Evolutionary conservation across 2,113 vertebrate genomes (phyloP), one percentile per base, ranked within the genome.

Genomic region (Myiopsitta monachus): DNA sequence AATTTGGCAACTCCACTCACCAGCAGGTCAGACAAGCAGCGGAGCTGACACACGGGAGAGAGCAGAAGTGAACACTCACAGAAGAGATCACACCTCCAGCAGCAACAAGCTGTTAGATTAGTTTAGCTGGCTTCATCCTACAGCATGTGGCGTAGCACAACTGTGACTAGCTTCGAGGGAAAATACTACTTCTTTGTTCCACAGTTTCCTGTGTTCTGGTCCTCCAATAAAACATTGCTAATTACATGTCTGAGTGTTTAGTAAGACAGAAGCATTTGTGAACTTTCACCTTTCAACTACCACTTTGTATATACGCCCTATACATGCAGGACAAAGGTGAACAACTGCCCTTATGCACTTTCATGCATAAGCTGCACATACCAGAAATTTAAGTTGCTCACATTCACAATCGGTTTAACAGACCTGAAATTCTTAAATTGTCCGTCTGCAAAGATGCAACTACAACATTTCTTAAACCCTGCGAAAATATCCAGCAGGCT

Each of bases 271-370:
- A 90, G 64, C 33, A 10, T 33, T 68, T 81, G 64, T 68, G 86
- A 92, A 88, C 88, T 92, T 96, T 73, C n/a, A 88, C 52, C 95
- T 83, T 90, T 55, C 49, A 43, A 63, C 70, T 59, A 21, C 63
- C 38, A 28, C 41, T 61, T n/a, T 7, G 30, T 55, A 23, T 10
- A 73, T 16, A 30, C 5, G 1, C 36, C n/a, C 78, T n/a, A 17
- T 33, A 81, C 0, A 0, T 15, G 13, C 69, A 81, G 90, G 83
- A 64, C 94, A 95, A 95, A 96, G 94, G 90, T 95, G 79, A 95
- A 10, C 77, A 87, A 73, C 44, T 10, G 52, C 61, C 57, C 47
- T 64, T 18, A 26, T 0, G 3, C 13, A 54, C 16, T 49, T 64
- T 21, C 54, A 26, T 2, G 7, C 10, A 46, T 26, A 28, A 64